Conservation (phyloP, 2,797 vertebrate genomes). For the Pantherophis alleghaniensis region DNA sequence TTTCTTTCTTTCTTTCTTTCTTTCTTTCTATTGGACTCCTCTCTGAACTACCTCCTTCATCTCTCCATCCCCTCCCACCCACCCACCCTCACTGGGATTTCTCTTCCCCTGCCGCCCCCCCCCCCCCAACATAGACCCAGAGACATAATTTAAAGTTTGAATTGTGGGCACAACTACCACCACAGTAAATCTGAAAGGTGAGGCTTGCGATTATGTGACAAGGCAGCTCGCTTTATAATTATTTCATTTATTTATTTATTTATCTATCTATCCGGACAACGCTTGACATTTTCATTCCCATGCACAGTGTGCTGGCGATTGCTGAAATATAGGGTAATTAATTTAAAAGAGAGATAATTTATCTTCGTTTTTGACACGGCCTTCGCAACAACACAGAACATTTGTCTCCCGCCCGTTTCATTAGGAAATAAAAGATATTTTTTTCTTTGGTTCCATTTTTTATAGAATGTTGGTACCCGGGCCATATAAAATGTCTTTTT, state of each 20-base stretch:
- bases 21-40: background rate
- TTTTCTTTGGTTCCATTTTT: background rate
- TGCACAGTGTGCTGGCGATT: background rate
- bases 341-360: constrained; percentile 5
- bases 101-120: background rate
- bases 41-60: background rate
- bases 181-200: background rate
- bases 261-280: background rate
- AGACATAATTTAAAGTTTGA: constrained; percentile 10
- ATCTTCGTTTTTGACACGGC: constrained; percentile 5
- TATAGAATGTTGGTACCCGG: background rate
- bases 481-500: background rate
- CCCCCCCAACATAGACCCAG: background rate
- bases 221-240: background rate
- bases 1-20: no score
- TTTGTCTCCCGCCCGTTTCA: background rate
- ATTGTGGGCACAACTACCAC: background rate
- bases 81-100: background rate
- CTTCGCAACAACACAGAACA: background rate
- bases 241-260: constrained; percentile 18
- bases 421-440: accelerated
- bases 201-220: background rate
- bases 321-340: constrained; percentile 15
- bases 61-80: background rate
- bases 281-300: constrained; percentile 3